phyloP scores from a whole-genome alignment of 2,113 vertebrate genomes.

The Tretioscincus oriximinensis region DNA sequence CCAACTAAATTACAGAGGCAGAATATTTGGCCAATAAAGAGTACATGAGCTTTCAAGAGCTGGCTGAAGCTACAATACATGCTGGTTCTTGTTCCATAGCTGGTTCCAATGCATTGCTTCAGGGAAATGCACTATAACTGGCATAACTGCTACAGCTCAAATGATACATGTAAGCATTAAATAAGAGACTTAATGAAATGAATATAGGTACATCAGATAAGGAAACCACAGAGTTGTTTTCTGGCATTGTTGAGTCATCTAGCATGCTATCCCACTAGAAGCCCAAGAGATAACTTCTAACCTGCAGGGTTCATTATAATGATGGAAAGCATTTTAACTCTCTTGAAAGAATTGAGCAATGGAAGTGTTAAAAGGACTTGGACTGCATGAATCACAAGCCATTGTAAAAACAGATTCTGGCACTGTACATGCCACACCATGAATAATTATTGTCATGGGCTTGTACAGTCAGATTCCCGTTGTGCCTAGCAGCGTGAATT shows the following conservation, averaged over 20 bases:
- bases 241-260: not conserved
- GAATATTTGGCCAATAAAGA: not conserved
- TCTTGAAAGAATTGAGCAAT: not conserved
- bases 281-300: slow-evolving; percentile 7
- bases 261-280: not conserved
- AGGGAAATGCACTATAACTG: slow-evolving; percentile 48
- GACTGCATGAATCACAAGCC: not conserved
- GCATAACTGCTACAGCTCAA: slow-evolving; percentile 29
- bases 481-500: not conserved
- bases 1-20: not conserved
- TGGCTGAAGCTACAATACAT: slow-evolving; percentile 58
- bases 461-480: not conserved
- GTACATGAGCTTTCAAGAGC: slow-evolving; percentile 54
- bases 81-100: slow-evolving; percentile 66
- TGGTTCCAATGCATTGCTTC: slow-evolving; percentile 62
- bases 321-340: not conserved
- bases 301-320: not conserved
- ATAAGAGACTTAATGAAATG: not conserved
- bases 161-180: not conserved
- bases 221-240: slow-evolving; percentile 6
- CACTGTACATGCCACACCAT: not conserved
- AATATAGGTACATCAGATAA: not conserved
- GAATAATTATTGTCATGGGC: not conserved
- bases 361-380: not conserved
- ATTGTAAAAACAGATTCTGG: not conserved